A percentile compares a stretch with the other conserved stretches of the same genome.
phyloP scores from a whole-genome alignment of 1,140 invertebrate species.

The Formica selysi region DNA sequence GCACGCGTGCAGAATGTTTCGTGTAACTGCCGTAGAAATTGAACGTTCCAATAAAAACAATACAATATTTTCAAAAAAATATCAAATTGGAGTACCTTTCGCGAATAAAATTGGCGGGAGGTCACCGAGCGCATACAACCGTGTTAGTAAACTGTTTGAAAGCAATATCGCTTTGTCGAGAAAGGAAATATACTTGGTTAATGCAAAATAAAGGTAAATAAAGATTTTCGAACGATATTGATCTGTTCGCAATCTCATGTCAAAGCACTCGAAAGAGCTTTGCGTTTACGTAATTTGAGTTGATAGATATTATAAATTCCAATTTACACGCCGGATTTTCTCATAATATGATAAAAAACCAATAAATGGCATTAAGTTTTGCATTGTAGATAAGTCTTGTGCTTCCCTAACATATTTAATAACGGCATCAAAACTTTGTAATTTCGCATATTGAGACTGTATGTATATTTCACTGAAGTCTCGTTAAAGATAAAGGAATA shows the following conservation, averaged over 20 bases:
- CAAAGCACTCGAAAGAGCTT: background rate
- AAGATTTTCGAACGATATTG: constrained; percentile 24
- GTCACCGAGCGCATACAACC: background rate
- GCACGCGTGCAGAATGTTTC: constrained; percentile 44
- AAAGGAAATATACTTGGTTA: background rate
- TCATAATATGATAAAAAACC: background rate
- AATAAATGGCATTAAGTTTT: background rate
- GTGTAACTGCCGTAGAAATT: constrained; percentile 45
- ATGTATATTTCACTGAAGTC: background rate
- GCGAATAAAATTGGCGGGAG: constrained; percentile 48
- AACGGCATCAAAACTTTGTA: background rate
- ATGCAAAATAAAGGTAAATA: background rate
- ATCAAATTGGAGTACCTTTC: constrained; percentile 48
- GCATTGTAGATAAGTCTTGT: background rate
- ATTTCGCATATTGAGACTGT: background rate
- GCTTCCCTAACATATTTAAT: background rate
- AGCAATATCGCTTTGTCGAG: constrained; percentile 37
- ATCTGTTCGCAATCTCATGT: background rate
- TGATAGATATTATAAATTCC: constrained; percentile 32
- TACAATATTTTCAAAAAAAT: constrained; percentile 54
- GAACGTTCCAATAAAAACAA: constrained; percentile 59
- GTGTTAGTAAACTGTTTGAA: background rate
- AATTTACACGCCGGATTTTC: background rate
- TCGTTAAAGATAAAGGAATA: background rate
- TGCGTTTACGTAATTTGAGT: background rate